Conservation (phyloP, 1,140 invertebrate species). For the Megalonaias nervosa region DNA sequence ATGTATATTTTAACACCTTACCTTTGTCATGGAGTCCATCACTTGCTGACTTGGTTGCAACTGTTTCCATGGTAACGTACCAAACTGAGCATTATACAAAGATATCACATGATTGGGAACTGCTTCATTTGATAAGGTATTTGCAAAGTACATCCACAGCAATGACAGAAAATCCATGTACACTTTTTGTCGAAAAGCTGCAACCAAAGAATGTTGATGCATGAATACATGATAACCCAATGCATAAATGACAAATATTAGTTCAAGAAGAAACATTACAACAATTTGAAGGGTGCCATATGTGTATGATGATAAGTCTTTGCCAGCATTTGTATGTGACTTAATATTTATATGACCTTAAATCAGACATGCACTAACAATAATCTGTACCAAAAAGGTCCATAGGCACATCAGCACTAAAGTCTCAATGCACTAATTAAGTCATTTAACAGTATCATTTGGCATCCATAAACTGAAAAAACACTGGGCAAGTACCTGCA, state of each 20-base stretch:
- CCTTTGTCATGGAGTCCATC: conserved; percentile 82
- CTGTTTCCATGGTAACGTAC: conserved; percentile 81
- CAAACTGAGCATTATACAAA: conserved; percentile 79
- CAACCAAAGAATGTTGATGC: not conserved
- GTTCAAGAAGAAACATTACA: too few species aligned
- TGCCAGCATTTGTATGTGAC: too few species aligned
- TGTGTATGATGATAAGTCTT: too few species aligned
- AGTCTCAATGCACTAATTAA: too few species aligned
- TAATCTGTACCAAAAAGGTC: too few species aligned
- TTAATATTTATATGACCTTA: too few species aligned
- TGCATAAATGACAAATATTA: not conserved
- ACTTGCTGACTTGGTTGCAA: conserved; percentile 80
- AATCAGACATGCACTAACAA: too few species aligned
- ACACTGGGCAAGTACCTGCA: too few species aligned
- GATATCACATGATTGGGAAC: conserved; percentile 80
- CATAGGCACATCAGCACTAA: too few species aligned
- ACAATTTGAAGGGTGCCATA: too few species aligned
- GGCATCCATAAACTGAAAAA: too few species aligned
- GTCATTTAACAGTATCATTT: too few species aligned
- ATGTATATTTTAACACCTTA: conserved; percentile 55
- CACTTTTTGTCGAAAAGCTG: conserved; percentile 21
- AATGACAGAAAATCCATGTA: conserved; percentile 69
- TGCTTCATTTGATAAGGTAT: conserved; percentile 78
- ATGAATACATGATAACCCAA: not conserved
- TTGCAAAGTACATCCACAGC: conserved; percentile 83